phyloP scores from a whole-genome alignment of 35 echinoderm and acorn worm genomes.

The Hemicentrotus pulcherrimus region DNA sequence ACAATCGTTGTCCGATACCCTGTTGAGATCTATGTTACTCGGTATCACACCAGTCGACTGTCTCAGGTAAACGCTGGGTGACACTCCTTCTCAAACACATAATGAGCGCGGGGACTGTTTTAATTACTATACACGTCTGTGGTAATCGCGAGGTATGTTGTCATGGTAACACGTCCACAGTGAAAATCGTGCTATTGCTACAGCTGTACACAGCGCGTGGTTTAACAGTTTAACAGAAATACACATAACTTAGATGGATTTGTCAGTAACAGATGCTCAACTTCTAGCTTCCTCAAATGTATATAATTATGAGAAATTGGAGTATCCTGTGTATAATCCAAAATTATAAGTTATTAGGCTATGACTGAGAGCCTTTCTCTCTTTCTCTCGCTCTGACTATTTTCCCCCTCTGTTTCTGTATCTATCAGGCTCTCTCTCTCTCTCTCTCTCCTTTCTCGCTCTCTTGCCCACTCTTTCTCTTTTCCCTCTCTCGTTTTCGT shows the following conservation, averaged over 20 bases:
- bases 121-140: too few species aligned
- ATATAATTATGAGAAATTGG: not conserved
- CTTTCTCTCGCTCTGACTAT: not conserved
- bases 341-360: not conserved
- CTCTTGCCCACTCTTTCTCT: not conserved
- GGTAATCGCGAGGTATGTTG: too few species aligned
- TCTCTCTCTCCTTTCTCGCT: not conserved
- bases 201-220: too few species aligned
- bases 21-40: too few species aligned
- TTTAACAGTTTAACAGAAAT: too few species aligned
- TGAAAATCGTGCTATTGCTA: too few species aligned
- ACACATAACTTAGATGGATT: not conserved
- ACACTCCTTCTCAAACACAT: too few species aligned
- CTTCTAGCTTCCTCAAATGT: not conserved
- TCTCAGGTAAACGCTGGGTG: too few species aligned
- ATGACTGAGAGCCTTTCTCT: not conserved
- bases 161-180: too few species aligned
- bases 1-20: too few species aligned
- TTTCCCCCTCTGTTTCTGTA: not conserved
- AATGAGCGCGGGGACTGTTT: too few species aligned
- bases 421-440: not conserved
- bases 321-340: not conserved
- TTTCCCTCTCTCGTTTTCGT: not conserved
- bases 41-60: too few species aligned
- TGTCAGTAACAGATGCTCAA: not conserved